Evolutionary conservation across 2,797 vertebrate species (phyloP).

Genomic region (Rhincodon typus): DNA sequence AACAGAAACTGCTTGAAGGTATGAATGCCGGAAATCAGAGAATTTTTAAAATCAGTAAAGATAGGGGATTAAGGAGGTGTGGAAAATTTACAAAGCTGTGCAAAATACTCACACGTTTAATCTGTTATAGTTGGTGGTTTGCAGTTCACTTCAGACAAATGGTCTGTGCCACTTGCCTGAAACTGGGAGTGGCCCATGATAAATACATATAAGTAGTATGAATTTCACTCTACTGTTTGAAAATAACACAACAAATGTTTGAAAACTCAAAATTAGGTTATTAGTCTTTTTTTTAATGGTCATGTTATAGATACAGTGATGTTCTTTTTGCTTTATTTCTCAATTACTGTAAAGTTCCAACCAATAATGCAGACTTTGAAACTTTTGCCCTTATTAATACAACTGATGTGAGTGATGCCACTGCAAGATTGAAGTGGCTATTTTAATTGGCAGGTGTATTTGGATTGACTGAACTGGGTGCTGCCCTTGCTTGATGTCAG

Average conservation of each 20-base stretch:
- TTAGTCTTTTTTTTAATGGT: not conserved
- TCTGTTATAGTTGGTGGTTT: not conserved
- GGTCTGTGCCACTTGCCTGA: not conserved
- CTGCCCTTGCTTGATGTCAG: not conserved
- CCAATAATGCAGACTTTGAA: not conserved
- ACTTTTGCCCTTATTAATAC: not conserved
- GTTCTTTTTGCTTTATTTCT: not conserved
- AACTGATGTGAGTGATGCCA: not conserved
- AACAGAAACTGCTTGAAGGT: not conserved
- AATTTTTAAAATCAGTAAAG: not conserved
- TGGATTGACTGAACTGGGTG: not conserved
- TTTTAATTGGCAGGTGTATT: not conserved
- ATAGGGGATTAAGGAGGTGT: not conserved
- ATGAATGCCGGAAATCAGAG: not conserved
- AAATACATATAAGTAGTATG: not conserved
- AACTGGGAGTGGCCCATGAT: not conserved
- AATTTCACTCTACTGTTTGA: not conserved
- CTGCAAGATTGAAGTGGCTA: not conserved
- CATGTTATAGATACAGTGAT: not conserved
- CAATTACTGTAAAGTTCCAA: not conserved
- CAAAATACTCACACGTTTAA: not conserved
- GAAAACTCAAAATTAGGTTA: not conserved
- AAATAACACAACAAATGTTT: not conserved
- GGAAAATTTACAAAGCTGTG: not conserved
- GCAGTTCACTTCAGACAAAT: not conserved